Evolutionary conservation across 2,888 invertebrate genomes (phyloP).

Genomic region (Hydraecia micacea): DNA sequence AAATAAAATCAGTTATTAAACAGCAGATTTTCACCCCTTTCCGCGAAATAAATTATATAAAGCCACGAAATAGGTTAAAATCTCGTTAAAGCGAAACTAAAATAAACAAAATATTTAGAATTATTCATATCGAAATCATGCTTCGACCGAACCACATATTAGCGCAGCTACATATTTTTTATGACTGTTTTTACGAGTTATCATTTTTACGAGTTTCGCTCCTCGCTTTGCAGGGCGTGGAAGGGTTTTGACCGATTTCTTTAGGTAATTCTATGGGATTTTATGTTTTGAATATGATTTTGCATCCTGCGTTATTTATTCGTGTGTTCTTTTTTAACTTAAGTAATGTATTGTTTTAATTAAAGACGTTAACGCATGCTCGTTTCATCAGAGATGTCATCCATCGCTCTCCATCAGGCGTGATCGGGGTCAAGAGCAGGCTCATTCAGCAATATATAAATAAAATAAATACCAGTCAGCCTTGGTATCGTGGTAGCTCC

Average conservation of each 20-base stretch:
- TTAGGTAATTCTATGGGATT: constrained; percentile 60
- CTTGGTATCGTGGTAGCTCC: not conserved
- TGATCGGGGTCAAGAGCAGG: too few species aligned
- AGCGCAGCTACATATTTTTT: constrained; percentile 66
- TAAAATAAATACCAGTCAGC: too few species aligned
- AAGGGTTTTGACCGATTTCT: constrained; percentile 66
- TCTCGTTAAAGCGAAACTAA: constrained; percentile 38
- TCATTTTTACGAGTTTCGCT: constrained; percentile 77
- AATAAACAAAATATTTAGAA: constrained; percentile 49
- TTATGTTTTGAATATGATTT: constrained; percentile 48
- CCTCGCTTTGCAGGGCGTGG: constrained; percentile 40
- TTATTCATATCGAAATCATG: constrained; percentile 51
- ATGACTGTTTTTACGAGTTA: constrained; percentile 76
- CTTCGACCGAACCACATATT: constrained; percentile 51
- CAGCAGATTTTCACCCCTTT: not conserved
- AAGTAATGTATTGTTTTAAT: not conserved
- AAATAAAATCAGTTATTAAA: not conserved
- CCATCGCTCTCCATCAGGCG: too few species aligned
- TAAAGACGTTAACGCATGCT: not conserved
- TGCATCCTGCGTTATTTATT: constrained; percentile 21
- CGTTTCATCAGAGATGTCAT: too few species aligned
- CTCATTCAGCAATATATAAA: too few species aligned
- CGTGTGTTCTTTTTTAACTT: not conserved
- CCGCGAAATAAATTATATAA: constrained; percentile 1
- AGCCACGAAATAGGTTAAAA: constrained; percentile 11